phyloP scores from a whole-genome alignment of 2,888 invertebrate genomes.

The Lissocephala sabroskyi region DNA sequence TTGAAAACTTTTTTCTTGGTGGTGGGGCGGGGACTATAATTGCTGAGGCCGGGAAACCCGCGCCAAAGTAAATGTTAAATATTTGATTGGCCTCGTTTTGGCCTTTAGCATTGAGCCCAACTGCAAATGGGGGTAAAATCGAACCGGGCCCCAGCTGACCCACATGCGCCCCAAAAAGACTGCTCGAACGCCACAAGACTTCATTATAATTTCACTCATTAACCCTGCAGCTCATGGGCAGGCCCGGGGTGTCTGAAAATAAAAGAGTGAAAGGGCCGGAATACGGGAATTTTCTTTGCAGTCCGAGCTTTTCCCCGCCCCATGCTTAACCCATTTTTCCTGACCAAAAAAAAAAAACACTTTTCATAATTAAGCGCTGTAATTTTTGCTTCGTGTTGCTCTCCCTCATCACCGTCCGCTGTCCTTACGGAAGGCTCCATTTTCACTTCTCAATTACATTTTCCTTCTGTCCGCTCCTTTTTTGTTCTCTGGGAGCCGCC shows the following conservation, averaged over 20 bases:
- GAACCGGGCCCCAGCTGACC: slow-evolving; percentile 29
- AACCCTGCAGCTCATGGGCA: slow-evolving; percentile 31
- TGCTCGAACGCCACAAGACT: slow-evolving; percentile 27
- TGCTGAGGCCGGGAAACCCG: background rate
- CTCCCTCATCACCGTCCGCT: too few relatives aligned
- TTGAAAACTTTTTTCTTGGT: too few relatives aligned
- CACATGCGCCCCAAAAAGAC: slow-evolving; percentile 40
- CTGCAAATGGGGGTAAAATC: too few relatives aligned
- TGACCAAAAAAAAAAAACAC: slow-evolving; percentile 36
- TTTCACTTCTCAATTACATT: too few relatives aligned
- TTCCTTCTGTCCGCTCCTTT: too few relatives aligned
- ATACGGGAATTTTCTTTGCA: too few relatives aligned
- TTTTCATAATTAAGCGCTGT: slow-evolving; percentile 62
- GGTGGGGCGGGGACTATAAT: too few relatives aligned
- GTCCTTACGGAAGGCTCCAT: too few relatives aligned
- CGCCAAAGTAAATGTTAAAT: slow-evolving; percentile 52
- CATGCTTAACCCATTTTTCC: slow-evolving; percentile 22
- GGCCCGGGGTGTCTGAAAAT: too few relatives aligned
- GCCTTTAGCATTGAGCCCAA: too few relatives aligned
- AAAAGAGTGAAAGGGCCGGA: too few relatives aligned
- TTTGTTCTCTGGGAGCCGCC: too few relatives aligned
- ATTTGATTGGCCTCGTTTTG: slow-evolving; percentile 65
- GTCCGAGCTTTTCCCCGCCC: slow-evolving; percentile 5
- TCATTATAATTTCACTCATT: slow-evolving; percentile 59
- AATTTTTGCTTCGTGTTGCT: slow-evolving; percentile 43